Evolutionary conservation across 2,113 vertebrate genomes (phyloP), one percentile per base, ranked within the genome.

Genomic region (Nothoprocta pentlandii): DNA sequence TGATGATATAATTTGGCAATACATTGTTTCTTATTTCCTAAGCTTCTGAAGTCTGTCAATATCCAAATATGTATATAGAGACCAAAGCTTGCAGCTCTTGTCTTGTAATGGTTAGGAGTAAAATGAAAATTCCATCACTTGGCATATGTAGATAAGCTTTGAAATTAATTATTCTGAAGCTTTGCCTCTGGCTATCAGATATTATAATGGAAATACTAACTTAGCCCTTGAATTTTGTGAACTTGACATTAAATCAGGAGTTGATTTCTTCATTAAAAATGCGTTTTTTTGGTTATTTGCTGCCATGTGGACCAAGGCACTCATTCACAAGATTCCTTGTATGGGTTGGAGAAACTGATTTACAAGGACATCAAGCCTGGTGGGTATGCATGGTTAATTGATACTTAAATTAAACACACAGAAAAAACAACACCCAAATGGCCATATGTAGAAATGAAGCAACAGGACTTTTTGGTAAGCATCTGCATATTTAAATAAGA

Each of bases 331-430:
- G 99, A 99, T 89, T 96, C 98, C 97, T 97, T 99, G 77, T 98
- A 98, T 97, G 97, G 98, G 96, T 97, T 99, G 98, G 98, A 99
- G 96, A 99, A 70, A 82, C 97, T 99, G 96, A 98, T 99, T 96
- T 99, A 98, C 98, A 99, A 98, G 98, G 98, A 99, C 51, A 21
- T 94, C 69, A 98, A 97, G 84, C 96, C 98, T 83, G 99, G 99
- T 99, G 99, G 94, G 99, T 98, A 98, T 97, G 93, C 95, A 84
- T 90, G 94, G 49, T 96, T 96, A 41, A 58, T 87, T 94, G 53
- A 68, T 59, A 67, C 59, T 85, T 11, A n/a, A 17, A 2, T 42
- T 77, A 66, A 83, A 26, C 39, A 70, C 59, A 47, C 8, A 17
- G 36, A 58, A 12, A 14, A 10, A 61, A 75, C 10, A 6, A 8